These are phyloP conservation scores for Bubo bubo DNA, from an alignment of 2,113 vertebrate species.

Conservation along the genomic window DNA sequence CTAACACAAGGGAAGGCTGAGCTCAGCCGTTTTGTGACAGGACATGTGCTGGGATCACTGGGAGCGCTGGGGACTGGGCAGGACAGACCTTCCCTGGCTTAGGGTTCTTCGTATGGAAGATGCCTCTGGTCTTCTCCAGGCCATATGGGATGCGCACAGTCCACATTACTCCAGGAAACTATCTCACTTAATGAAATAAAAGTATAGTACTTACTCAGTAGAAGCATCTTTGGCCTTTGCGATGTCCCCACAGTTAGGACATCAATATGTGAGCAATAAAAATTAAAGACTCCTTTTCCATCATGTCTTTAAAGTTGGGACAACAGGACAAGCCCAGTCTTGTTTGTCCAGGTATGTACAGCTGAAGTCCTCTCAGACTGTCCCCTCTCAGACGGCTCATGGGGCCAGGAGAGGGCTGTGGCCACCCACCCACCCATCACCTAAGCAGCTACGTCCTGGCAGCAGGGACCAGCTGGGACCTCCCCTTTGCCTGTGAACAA, in stretches of 20 bases:
- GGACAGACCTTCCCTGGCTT: neutral
- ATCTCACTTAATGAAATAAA: neutral
- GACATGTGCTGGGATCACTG: neutral
- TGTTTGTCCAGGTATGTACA: neutral
- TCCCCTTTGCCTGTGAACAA: neutral
- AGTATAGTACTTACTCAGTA: neutral
- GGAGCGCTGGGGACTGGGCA: neutral
- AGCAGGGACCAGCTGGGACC: neutral
- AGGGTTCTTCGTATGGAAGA: neutral
- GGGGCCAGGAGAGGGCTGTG: neutral
- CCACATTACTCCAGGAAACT: neutral
- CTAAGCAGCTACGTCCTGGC: neutral
- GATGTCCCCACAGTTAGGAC: neutral
- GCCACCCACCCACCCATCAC: neutral
- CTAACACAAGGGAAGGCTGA: neutral
- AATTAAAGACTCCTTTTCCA: neutral
- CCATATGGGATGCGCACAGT: neutral
- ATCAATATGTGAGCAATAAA: neutral
- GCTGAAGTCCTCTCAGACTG: neutral
- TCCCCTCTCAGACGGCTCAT: neutral
- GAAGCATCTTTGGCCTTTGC: neutral
- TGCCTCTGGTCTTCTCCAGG: neutral
- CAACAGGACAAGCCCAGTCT: neutral
- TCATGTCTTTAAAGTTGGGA: neutral
- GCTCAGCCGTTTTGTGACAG: neutral